Conservation (phyloP, 2,888 invertebrate species). For the Ornithoptera alexandrae region DNA sequence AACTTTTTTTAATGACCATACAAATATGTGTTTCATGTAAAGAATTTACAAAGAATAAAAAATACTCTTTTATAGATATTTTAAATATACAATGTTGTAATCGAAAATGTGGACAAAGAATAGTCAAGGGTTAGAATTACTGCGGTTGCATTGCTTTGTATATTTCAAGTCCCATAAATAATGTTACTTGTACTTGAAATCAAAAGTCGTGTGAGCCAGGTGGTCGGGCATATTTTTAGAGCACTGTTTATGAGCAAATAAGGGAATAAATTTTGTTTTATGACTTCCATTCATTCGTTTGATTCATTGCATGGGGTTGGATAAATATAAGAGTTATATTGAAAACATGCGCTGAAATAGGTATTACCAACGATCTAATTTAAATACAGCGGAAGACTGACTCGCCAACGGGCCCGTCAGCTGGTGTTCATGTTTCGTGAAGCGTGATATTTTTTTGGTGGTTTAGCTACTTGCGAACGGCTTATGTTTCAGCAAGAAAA, state of each 20-base stretch:
- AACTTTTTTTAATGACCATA: background rate
- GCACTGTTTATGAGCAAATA: conserved; percentile 66
- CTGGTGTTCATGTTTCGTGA: conserved; percentile 63
- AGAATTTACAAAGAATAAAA: too few species aligned
- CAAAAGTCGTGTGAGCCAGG: conserved; percentile 64
- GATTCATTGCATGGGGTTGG: conserved; percentile 51
- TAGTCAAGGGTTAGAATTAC: conserved; percentile 69
- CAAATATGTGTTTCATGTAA: too few species aligned
- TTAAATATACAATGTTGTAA: too few species aligned
- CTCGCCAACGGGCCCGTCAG: conserved; percentile 44
- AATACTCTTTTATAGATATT: too few species aligned
- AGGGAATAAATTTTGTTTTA: conserved; percentile 70
- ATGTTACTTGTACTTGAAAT: conserved; percentile 60
- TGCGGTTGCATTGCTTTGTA: conserved; percentile 69
- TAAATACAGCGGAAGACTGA: conserved; percentile 15
- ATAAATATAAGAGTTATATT: conserved; percentile 14
- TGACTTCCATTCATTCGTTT: conserved; percentile 63
- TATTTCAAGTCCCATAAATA: conserved; percentile 64
- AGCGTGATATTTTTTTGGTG: conserved; percentile 73
- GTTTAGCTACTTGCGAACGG: conserved; percentile 54
- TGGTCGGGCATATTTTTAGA: conserved; percentile 71
- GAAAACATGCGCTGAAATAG: background rate
- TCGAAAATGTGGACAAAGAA: conserved; percentile 41
- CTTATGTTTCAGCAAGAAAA: conserved; percentile 68
- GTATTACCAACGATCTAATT: conserved; percentile 10